Conservation (phyloP, 2,888 invertebrate species). For the Pandemis cinnamomeana region DNA sequence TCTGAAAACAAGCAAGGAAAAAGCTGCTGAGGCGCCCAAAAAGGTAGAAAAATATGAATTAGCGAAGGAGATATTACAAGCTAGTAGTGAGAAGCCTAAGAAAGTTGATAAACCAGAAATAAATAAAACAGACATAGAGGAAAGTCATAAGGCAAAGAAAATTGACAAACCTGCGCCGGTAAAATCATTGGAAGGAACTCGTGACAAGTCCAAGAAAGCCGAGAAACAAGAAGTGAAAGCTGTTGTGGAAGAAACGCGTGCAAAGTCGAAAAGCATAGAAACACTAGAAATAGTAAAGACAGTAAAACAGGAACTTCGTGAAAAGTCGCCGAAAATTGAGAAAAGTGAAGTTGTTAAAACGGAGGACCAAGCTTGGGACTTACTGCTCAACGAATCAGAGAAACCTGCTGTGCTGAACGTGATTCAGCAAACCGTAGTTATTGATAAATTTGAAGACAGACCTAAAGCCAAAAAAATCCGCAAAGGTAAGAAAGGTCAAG, state of each 20-base stretch:
- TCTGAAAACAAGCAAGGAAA: constrained; percentile 5
- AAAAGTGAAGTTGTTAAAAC: constrained; percentile 60
- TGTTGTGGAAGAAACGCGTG: constrained; percentile 16
- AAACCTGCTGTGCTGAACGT: constrained; percentile 51
- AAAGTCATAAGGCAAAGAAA: constrained; percentile 41
- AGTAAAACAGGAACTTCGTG: constrained; percentile 47
- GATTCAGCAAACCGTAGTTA: constrained; percentile 49
- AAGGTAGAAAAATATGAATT: constrained; percentile 8
- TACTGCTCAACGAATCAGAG: constrained; percentile 69
- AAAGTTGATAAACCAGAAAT: constrained; percentile 48
- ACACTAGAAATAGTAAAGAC: constrained; percentile 38
- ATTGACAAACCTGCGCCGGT: constrained; percentile 25
- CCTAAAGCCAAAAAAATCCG: constrained; percentile 68
- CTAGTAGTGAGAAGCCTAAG: constrained; percentile 44
- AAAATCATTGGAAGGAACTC: constrained; percentile 7
- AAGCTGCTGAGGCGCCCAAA: background rate
- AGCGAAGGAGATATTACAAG: constrained; percentile 47
- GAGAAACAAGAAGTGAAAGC: constrained; percentile 22
- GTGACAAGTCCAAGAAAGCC: constrained; percentile 13
- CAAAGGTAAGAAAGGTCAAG: constrained; percentile 65
- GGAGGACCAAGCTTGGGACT: constrained; percentile 79
- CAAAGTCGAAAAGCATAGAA: constrained; percentile 42
- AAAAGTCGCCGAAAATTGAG: constrained; percentile 46
- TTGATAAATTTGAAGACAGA: constrained; percentile 64
- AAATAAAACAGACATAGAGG: constrained; percentile 61